These are phyloP conservation scores for Oscheius sp. DNA, from an alignment of 2,888 invertebrate genomes.

Conservation along the genomic window DNA sequence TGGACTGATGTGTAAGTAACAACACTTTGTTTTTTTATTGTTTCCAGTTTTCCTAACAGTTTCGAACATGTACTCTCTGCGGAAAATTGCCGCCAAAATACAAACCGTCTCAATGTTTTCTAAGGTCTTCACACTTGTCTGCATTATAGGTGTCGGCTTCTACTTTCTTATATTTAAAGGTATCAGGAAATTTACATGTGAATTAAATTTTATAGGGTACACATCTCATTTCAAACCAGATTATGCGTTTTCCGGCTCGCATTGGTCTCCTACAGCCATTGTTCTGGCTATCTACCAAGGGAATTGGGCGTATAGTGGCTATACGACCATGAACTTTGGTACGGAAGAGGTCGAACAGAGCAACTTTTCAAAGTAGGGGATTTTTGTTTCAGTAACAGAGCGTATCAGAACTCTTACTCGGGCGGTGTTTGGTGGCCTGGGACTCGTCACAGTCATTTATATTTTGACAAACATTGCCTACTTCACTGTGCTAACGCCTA, in stretches of 20 bases:
- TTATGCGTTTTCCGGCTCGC: constrained; percentile 42
- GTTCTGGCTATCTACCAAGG: constrained; percentile 54
- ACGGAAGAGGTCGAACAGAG: constrained; percentile 53
- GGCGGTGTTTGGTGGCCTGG: constrained; percentile 48
- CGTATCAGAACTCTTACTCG: constrained; percentile 43
- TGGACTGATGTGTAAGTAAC: constrained; percentile 47
- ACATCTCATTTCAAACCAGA: constrained; percentile 39
- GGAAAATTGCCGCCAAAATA: constrained; percentile 47
- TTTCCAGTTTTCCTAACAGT: constrained; percentile 46
- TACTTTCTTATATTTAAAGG: constrained; percentile 51
- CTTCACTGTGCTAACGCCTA: constrained; percentile 50
- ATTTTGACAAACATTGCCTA: constrained; percentile 49
- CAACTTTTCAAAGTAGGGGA: constrained; percentile 44
- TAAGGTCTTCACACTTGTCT: constrained; percentile 44
- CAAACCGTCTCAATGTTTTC: constrained; percentile 51
- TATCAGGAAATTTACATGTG: background rate
- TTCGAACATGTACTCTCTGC: constrained; percentile 53
- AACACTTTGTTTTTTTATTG: too few species aligned
- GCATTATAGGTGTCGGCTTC: constrained; percentile 50
- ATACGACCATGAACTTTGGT: constrained; percentile 55
- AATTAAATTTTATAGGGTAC: constrained; percentile 1
- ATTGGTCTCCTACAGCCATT: constrained; percentile 44
- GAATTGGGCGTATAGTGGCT: constrained; percentile 57
- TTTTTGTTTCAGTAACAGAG: background rate
- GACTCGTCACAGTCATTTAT: constrained; percentile 48